Conservation (phyloP, 2,113 vertebrate genomes). For the Nettapus auritus region DNA sequence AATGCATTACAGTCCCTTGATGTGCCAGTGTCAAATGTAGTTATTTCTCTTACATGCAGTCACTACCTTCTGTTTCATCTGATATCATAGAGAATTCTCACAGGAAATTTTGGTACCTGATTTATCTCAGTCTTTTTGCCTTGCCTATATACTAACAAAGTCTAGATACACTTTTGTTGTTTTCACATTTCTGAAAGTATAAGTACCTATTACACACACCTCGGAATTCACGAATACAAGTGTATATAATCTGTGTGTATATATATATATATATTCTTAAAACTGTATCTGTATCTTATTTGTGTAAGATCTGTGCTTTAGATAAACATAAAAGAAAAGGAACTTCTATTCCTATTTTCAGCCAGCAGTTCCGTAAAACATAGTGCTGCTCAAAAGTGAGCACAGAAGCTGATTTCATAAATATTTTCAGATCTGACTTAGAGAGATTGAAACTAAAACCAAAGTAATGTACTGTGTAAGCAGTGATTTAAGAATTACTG, state of each 20-base stretch:
- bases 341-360: neutral
- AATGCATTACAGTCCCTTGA: neutral
- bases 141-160: accelerated
- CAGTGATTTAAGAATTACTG: slow-evolving; percentile 45
- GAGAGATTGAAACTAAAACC: slow-evolving; percentile 49
- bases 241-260: neutral
- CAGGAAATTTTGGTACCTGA: neutral
- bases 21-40: neutral
- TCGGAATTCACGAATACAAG: neutral
- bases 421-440: slow-evolving; percentile 60
- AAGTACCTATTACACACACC: neutral
- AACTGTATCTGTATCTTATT: neutral
- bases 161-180: neutral
- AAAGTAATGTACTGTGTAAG: slow-evolving; percentile 31
- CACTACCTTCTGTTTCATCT: neutral
- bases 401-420: slow-evolving; percentile 41
- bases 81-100: neutral
- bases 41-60: neutral
- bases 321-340: neutral
- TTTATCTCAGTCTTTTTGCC: neutral
- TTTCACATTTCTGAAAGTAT: neutral
- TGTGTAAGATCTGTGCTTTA: neutral
- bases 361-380: neutral
- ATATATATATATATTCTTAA: neutral
- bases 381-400: neutral